A percentile compares a stretch with the other conserved stretches of the same genome.
Evolutionary conservation across 2,113 vertebrate genomes (phyloP).

Genomic region (Mustela nigripes): DNA sequence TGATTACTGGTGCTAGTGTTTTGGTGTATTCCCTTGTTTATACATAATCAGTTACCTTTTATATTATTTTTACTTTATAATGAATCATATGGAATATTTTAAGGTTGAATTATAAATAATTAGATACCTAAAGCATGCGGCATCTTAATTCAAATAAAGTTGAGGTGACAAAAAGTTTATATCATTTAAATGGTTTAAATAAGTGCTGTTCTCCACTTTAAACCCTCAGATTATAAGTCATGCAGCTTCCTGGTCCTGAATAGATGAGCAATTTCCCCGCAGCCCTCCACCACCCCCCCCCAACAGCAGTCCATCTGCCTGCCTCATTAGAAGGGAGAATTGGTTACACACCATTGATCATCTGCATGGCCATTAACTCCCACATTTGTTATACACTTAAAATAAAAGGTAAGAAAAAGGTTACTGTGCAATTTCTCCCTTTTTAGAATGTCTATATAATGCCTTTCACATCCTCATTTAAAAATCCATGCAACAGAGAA

Average conservation of each 20-base stretch:
- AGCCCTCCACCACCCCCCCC: neutral
- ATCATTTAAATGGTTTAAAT: neutral
- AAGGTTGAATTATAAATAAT: constrained; percentile 44
- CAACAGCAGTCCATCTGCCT: neutral
- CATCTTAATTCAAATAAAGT: constrained; percentile 15
- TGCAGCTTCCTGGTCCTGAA: neutral
- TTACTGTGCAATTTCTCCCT: neutral
- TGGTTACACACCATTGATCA: neutral
- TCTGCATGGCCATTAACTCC: neutral
- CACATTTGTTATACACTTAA: neutral
- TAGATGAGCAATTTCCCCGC: neutral
- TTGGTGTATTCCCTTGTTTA: neutral
- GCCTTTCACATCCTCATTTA: neutral
- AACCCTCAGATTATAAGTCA: neutral
- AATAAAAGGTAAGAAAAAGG: neutral
- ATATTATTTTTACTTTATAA: constrained; percentile 7
- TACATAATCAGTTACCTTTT: neutral
- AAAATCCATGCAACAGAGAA: neutral
- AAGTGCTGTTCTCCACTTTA: neutral
- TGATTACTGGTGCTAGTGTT: neutral
- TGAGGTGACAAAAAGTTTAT: neutral
- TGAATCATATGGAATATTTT: neutral
- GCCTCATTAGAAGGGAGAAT: neutral
- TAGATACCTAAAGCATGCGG: neutral
- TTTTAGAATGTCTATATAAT: neutral